A percentile compares a stretch with the other conserved stretches of the same genome.
phyloP scores from a whole-genome alignment of 2,888 invertebrate species.

The Ophion slaviceki region DNA sequence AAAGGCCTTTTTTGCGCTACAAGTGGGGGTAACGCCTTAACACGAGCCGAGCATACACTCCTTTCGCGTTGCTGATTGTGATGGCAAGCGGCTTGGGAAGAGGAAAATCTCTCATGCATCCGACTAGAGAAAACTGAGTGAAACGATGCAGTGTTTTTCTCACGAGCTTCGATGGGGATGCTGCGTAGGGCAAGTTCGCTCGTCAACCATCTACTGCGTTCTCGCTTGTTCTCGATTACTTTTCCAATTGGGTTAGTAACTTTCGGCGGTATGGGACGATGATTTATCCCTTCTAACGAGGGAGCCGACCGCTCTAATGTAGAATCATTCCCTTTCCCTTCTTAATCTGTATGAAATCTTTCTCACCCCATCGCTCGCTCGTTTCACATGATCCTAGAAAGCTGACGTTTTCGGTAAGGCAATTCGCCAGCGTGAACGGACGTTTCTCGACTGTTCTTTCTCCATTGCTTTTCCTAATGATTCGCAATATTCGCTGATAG shows the following conservation, averaged over 20 bases:
- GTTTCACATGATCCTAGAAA: conserved; percentile 20
- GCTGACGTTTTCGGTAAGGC: conserved; percentile 23
- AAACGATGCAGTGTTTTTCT: conserved; percentile 14
- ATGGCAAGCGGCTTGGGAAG: background rate
- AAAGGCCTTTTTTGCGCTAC: too few relatives aligned
- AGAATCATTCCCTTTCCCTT: conserved; percentile 41
- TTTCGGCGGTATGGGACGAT: conserved; percentile 21
- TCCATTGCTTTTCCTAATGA: background rate
- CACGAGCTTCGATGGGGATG: conserved; percentile 15
- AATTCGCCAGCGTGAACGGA: background rate
- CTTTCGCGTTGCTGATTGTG: background rate
- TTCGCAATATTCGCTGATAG: conserved; percentile 14
- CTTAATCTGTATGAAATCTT: conserved; percentile 8
- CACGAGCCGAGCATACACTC: background rate
- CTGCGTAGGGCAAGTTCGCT: conserved; percentile 10
- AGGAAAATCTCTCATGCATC: conserved; percentile 3
- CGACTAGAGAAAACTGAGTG: conserved; percentile 38
- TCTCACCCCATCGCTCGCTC: background rate
- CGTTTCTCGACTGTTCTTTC: conserved; percentile 1
- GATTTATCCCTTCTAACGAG: conserved; percentile 57
- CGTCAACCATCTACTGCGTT: conserved; percentile 2
- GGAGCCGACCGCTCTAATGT: conserved; percentile 5
- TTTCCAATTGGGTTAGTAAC: conserved; percentile 56
- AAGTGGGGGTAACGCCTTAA: too few relatives aligned
- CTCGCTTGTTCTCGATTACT: conserved; percentile 41